Evolutionary conservation across 1,140 invertebrate species (phyloP).

Genomic region (Euwallacea fornicatus): DNA sequence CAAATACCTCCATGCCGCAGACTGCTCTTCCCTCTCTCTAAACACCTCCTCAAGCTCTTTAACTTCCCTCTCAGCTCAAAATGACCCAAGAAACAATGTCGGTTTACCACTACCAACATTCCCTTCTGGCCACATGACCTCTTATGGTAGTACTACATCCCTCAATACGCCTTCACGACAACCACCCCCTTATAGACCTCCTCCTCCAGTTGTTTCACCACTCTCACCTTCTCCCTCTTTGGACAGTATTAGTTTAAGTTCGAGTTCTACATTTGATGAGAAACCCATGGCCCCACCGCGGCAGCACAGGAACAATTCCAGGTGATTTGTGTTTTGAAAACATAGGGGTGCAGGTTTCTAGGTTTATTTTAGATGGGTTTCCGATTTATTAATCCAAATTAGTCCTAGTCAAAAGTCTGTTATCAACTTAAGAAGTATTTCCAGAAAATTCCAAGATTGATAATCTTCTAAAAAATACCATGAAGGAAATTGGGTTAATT

Average conservation of each 20-base stretch:
- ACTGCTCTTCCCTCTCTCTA: slow-evolving; percentile 19
- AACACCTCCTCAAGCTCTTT: slow-evolving; percentile 21
- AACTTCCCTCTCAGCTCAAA: slow-evolving; percentile 33
- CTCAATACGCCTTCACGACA: slow-evolving; percentile 53
- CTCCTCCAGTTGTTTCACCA: slow-evolving; percentile 58
- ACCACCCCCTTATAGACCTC: slow-evolving; percentile 69
- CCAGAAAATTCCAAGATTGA: no score
- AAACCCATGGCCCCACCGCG: slow-evolving; percentile 52
- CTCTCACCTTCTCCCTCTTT: slow-evolving; percentile 41
- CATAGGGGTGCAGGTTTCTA: no score
- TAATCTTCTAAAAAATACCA: no score
- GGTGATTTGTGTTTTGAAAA: neutral
- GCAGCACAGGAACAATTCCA: slow-evolving; percentile 21
- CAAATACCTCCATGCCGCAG: slow-evolving; percentile 60
- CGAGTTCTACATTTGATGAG: slow-evolving; percentile 44
- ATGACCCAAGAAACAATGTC: slow-evolving; percentile 54
- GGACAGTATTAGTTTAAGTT: slow-evolving; percentile 48
- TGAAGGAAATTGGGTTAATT: no score
- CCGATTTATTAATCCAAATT: no score
- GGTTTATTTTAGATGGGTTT: no score
- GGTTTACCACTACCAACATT: slow-evolving; percentile 49
- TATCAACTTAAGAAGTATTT: no score
- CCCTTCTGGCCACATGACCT: neutral
- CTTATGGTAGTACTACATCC: slow-evolving; percentile 37
- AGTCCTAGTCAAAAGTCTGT: no score